Percentiles rank a stretch among this genome's conserved stretches.
phyloP scores from a whole-genome alignment of 2,113 vertebrate genomes.

The Neogobius melanostomus region DNA sequence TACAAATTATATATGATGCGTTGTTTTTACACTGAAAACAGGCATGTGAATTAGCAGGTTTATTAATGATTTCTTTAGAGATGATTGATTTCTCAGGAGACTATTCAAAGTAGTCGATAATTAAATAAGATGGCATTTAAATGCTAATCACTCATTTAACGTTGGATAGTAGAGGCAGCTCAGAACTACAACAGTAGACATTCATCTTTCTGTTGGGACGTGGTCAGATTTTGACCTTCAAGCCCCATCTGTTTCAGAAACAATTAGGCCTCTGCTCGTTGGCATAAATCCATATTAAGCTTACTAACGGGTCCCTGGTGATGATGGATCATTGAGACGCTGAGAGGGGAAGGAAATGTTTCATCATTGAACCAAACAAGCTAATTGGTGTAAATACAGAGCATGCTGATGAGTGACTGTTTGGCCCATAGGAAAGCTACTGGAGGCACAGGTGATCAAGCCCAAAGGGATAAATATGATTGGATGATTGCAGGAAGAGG shows the following conservation, averaged over 20 bases:
- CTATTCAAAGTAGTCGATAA: slow-evolving; percentile 7
- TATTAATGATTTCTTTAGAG: slow-evolving; percentile 30
- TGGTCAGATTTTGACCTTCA: slow-evolving; percentile 19
- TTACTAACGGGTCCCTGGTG: slow-evolving; percentile 17
- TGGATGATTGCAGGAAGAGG: slow-evolving; percentile 13
- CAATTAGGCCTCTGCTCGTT: neutral
- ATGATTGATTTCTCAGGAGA: slow-evolving; percentile 13
- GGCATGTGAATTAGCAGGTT: neutral
- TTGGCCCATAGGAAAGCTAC: neutral
- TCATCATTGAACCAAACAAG: slow-evolving; percentile 7
- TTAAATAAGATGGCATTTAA: slow-evolving; percentile 9
- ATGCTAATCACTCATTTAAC: slow-evolving; percentile 1
- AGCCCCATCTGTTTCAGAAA: neutral
- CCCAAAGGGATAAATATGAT: slow-evolving; percentile 14
- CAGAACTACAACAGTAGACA: slow-evolving; percentile 15
- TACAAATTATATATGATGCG: neutral
- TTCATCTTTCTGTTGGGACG: slow-evolving; percentile 17
- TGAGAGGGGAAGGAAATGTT: neutral
- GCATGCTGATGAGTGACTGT: slow-evolving; percentile 11
- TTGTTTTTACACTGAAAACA: neutral
- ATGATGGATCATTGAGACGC: neutral
- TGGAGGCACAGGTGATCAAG: neutral
- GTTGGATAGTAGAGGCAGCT: slow-evolving; percentile 16
- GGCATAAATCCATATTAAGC: slow-evolving; percentile 9
- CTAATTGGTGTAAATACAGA: slow-evolving; percentile 21